phyloP scores from a whole-genome alignment of 2,888 invertebrate species.

The Tetragonula carbonaria region DNA sequence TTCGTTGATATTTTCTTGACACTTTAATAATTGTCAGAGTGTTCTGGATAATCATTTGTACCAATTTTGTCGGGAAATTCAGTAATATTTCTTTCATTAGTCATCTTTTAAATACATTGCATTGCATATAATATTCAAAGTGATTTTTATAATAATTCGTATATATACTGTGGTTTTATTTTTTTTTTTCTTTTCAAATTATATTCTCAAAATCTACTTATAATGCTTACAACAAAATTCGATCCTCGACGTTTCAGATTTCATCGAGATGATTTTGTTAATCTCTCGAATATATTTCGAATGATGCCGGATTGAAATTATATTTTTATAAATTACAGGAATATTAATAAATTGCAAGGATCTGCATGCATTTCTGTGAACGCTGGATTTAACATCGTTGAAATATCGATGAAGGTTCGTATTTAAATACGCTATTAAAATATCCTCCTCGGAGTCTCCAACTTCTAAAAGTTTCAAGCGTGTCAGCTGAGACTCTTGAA shows the following conservation, averaged over 20 bases:
- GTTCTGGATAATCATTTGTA: background rate
- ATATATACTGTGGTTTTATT: too few relatives aligned
- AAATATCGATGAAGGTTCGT: background rate
- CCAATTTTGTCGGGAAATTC: background rate
- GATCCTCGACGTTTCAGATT: background rate
- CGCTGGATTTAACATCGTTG: background rate
- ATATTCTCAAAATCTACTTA: background rate
- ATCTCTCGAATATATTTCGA: too few relatives aligned
- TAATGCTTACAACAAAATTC: background rate
- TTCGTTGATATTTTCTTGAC: background rate
- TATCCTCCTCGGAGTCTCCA: background rate
- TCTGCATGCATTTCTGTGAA: too few relatives aligned
- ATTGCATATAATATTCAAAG: too few relatives aligned
- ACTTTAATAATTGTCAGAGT: background rate
- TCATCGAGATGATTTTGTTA: too few relatives aligned
- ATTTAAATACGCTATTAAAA: background rate
- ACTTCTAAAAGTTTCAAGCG: conserved; percentile 2
- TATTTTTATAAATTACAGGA: background rate
- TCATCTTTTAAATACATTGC: too few relatives aligned
- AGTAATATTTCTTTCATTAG: background rate
- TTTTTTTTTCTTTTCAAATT: background rate
- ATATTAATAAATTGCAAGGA: background rate
- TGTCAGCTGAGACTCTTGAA: background rate
- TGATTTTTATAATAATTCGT: too few relatives aligned
- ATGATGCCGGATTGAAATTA: background rate